phyloP scores from a whole-genome alignment of 2,113 vertebrate genomes.

The Rhinoderma darwinii region DNA sequence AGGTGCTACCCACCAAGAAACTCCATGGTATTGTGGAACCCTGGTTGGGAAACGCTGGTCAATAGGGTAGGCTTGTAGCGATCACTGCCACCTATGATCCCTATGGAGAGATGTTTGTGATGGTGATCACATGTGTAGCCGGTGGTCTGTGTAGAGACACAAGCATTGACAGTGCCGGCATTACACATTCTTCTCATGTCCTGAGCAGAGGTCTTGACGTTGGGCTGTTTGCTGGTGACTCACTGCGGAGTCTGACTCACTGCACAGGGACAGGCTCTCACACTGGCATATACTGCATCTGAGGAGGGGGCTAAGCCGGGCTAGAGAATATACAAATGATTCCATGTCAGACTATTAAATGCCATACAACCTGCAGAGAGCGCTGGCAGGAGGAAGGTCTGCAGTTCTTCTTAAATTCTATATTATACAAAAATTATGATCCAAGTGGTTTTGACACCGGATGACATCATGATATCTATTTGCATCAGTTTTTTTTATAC shows the following conservation, averaged over 20 bases:
- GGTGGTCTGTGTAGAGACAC: background rate
- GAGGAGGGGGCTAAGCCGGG: conserved; percentile 3
- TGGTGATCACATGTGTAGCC: background rate
- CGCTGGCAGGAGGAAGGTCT: background rate
- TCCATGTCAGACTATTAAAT: background rate
- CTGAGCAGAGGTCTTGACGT: conserved; percentile 42
- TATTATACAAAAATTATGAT: background rate
- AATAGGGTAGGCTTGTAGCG: background rate
- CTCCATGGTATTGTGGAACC: too few relatives aligned
- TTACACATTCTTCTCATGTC: conserved; percentile 49
- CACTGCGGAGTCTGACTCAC: conserved; percentile 42
- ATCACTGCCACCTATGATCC: background rate
- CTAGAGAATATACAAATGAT: background rate
- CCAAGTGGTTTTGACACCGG: background rate
- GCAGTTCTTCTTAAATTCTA: background rate
- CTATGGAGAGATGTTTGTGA: background rate
- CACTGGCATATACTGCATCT: conserved; percentile 8
- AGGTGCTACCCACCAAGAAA: too few relatives aligned
- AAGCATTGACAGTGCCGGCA: background rate
- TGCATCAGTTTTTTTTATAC: background rate
- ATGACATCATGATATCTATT: background rate
- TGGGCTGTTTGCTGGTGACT: conserved; percentile 25
- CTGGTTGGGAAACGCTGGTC: too few relatives aligned
- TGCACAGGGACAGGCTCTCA: background rate
- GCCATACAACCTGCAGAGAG: background rate